These are phyloP conservation scores for Ichneumoninae sp. DNA, from an alignment of 2,888 invertebrate genomes.

Conservation along the genomic window DNA sequence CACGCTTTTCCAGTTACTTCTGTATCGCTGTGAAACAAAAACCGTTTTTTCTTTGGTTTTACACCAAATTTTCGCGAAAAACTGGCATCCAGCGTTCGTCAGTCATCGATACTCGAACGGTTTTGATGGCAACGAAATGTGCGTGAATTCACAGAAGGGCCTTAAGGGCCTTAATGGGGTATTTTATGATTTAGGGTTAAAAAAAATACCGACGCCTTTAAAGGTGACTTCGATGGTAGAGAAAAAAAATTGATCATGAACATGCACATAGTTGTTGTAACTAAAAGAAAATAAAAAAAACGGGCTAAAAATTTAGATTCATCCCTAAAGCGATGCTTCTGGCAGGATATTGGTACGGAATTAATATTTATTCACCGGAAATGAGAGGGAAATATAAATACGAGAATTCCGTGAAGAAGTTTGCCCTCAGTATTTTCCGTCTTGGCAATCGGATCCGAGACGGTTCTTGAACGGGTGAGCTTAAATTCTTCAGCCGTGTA, in stretches of 20 bases:
- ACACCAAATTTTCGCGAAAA: neutral
- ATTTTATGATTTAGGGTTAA: no score
- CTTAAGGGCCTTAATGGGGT: no score
- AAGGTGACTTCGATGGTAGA: no score
- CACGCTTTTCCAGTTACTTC: neutral
- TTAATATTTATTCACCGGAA: constrained; percentile 72
- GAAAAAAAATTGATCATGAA: neutral
- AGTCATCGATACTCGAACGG: neutral
- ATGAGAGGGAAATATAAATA: constrained; percentile 73
- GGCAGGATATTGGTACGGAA: constrained; percentile 64
- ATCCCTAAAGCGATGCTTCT: neutral
- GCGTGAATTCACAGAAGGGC: no score
- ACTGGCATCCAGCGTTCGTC: neutral
- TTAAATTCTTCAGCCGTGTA: constrained; percentile 20
- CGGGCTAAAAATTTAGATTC: neutral
- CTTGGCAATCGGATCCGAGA: constrained; percentile 41
- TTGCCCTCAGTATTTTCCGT: constrained; percentile 47
- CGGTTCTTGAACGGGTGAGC: constrained; percentile 24
- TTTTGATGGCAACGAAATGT: neutral
- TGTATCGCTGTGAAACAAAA: neutral
- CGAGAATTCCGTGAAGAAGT: constrained; percentile 65
- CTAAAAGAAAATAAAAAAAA: neutral
- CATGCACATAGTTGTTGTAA: neutral
- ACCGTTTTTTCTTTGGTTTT: neutral
- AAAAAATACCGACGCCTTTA: no score